Evolutionary conservation across 2,888 invertebrate species (phyloP).

Genomic region (Drosophila nr. fundita): DNA sequence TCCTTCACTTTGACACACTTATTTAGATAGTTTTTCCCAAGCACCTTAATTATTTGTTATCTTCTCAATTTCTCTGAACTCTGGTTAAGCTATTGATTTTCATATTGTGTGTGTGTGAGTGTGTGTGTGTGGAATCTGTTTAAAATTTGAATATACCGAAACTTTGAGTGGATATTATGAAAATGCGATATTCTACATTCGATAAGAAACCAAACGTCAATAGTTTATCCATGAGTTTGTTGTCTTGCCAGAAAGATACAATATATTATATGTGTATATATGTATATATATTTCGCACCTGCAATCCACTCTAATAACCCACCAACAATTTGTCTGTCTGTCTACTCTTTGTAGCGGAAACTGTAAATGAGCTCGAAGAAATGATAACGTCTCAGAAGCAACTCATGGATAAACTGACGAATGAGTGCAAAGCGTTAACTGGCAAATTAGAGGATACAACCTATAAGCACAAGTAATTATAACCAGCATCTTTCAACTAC

Average conservation of each 20-base stretch:
- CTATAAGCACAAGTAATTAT: slow-evolving; percentile 92
- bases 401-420: slow-evolving; percentile 96
- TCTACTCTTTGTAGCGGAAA: slow-evolving; percentile 90
- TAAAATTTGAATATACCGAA: slow-evolving; percentile 19
- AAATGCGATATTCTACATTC: slow-evolving; percentile 36
- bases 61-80: slow-evolving; percentile 55
- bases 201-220: slow-evolving; percentile 84
- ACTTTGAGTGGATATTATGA: slow-evolving; percentile 2
- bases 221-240: slow-evolving; percentile 89
- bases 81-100: slow-evolving; percentile 86
- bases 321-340: slow-evolving; percentile 53
- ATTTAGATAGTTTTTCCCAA: slow-evolving; percentile 3
- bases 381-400: slow-evolving; percentile 96
- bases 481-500: slow-evolving; percentile 7
- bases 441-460: slow-evolving; percentile 95
- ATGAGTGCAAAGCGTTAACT: slow-evolving; percentile 94
- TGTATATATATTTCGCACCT: slow-evolving; percentile 27
- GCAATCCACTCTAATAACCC: slow-evolving; percentile 36
- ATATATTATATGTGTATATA: neutral
- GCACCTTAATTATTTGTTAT: slow-evolving; percentile 15
- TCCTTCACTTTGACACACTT: neutral
- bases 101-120: slow-evolving; percentile 77
- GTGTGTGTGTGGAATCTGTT: slow-evolving; percentile 64
- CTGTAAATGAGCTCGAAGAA: slow-evolving; percentile 94
- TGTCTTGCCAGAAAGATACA: slow-evolving; percentile 36